phyloP scores from a whole-genome alignment of 2,888 invertebrate species.

The Dolichopus griseipennis region DNA sequence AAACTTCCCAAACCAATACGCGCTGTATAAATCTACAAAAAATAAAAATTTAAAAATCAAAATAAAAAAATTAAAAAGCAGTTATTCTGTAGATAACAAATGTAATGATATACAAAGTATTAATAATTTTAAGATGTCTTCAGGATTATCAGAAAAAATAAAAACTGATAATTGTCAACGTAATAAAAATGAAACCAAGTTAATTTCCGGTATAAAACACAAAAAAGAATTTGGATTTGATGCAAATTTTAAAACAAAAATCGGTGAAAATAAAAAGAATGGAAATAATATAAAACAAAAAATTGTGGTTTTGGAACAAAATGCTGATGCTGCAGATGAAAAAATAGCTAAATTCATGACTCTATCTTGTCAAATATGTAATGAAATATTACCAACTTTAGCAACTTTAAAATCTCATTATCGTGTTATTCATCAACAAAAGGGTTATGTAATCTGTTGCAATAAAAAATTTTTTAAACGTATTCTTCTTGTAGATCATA shows the following conservation, averaged over 20 bases:
- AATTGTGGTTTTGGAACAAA: neutral
- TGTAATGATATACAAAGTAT: too few relatives aligned
- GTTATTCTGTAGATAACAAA: too few relatives aligned
- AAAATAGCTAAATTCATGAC: conserved; percentile 37
- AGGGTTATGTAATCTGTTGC: conserved; percentile 38
- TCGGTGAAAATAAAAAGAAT: neutral
- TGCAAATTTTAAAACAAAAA: neutral
- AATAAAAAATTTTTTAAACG: conserved; percentile 39
- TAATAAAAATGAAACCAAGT: neutral
- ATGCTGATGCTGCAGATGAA: conserved; percentile 32
- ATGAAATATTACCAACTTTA: conserved; percentile 30
- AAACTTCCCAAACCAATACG: too few relatives aligned
- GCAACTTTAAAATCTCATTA: conserved; percentile 36
- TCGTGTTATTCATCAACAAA: conserved; percentile 31
- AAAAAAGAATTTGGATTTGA: neutral
- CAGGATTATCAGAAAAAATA: too few relatives aligned
- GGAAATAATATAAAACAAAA: neutral
- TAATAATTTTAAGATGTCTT: too few relatives aligned
- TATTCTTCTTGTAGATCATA: conserved; percentile 37
- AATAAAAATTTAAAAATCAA: too few relatives aligned
- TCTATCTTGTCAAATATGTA: conserved; percentile 36
- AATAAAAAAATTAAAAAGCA: too few relatives aligned
- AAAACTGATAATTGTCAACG: too few relatives aligned
- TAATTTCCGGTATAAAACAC: neutral
- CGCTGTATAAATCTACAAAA: too few relatives aligned